Percentiles rank a stretch among this genome's conserved stretches.
phyloP scores from a whole-genome alignment of 1,140 invertebrate genomes.

The Thaumatotibia leucotreta region DNA sequence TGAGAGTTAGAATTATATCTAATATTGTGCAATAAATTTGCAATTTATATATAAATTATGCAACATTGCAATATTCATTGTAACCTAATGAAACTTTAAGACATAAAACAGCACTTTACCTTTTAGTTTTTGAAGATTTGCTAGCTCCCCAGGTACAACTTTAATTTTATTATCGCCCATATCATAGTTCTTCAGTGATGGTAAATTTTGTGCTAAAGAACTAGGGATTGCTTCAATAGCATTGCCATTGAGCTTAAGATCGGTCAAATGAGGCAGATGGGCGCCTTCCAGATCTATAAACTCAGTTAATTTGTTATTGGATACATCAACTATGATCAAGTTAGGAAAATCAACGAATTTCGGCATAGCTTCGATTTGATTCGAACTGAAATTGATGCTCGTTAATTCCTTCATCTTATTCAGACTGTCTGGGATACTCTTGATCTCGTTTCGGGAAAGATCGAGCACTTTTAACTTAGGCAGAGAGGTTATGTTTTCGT shows the following conservation, averaged over 20 bases:
- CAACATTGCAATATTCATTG: background rate
- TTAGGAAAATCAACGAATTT: constrained; percentile 75
- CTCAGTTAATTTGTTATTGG: constrained; percentile 80
- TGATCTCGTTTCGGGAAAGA: constrained; percentile 81
- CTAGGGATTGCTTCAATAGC: constrained; percentile 80
- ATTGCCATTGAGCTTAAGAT: constrained; percentile 83
- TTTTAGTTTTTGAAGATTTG: constrained; percentile 83
- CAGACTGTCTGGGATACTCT: constrained; percentile 78
- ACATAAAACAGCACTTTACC: constrained; percentile 59
- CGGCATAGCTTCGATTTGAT: constrained; percentile 80
- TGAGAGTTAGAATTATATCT: background rate
- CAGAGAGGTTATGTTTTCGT: constrained; percentile 78
- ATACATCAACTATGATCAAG: constrained; percentile 81
- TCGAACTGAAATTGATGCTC: constrained; percentile 83
- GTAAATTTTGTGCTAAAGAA: constrained; percentile 76
- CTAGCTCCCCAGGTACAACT: constrained; percentile 80
- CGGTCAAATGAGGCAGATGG: constrained; percentile 80
- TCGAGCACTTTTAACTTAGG: constrained; percentile 83
- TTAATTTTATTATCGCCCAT: constrained; percentile 82
- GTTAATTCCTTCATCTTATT: constrained; percentile 80
- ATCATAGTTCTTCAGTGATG: constrained; percentile 83
- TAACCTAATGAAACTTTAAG: background rate
- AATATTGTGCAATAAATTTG: background rate
- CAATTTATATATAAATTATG: background rate
- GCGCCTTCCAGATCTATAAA: constrained; percentile 82